A percentile compares a stretch with the other conserved stretches of the same genome.
These are phyloP conservation scores for Passer domesticus DNA, from an alignment of 2,113 vertebrate genomes.

Conservation along the genomic window DNA sequence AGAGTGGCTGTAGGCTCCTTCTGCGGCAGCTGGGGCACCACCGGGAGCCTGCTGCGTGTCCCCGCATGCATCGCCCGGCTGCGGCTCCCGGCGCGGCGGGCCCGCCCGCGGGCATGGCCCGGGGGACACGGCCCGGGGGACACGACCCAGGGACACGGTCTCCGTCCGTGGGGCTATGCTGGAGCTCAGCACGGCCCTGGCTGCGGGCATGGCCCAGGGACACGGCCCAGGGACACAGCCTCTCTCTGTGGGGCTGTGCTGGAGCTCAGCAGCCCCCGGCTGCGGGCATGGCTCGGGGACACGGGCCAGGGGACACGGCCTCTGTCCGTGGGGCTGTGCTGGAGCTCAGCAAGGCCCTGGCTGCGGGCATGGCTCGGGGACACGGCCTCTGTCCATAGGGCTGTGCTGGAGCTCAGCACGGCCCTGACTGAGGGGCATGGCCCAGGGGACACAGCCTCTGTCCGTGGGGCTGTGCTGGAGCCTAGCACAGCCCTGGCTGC, in stretches of 20 bases:
- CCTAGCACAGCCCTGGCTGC: background rate
- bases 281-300: background rate
- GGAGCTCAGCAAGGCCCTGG: no score
- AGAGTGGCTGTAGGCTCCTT: background rate
- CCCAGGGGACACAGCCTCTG: no score
- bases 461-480: background rate
- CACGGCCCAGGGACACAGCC: background rate
- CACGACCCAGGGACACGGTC: background rate
- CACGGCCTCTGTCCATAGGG: accelerated
- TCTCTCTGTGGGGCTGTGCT: accelerated
- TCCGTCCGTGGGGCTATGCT: accelerated
- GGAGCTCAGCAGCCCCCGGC: background rate
- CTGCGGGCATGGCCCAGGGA: background rate
- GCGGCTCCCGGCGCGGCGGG: accelerated
- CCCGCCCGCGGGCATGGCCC: background rate
- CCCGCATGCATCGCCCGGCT: background rate
- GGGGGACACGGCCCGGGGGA: background rate
- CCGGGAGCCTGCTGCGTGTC: background rate
- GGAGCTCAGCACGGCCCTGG: no score
- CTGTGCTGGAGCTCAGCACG: background rate
- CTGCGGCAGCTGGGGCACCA: background rate
- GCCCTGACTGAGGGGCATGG: accelerated
- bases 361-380: background rate
- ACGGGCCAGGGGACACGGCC: background rate
- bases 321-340: accelerated